A percentile compares a stretch with the other conserved stretches of the same genome.
These are phyloP conservation scores for Agrotis ipsilon DNA, from an alignment of 2,888 invertebrate genomes.

Conservation along the genomic window DNA sequence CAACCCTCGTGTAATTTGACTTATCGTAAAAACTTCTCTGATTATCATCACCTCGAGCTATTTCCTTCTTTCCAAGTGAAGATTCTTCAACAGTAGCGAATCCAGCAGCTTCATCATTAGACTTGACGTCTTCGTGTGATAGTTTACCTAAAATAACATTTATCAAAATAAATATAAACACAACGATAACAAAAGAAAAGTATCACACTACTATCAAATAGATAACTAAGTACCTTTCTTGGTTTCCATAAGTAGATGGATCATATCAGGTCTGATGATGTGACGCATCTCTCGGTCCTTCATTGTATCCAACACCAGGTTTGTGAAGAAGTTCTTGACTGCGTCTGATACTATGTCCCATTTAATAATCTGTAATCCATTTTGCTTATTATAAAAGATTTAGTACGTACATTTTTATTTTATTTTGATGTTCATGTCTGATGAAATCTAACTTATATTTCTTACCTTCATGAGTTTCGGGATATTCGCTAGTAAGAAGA, in stretches of 20 bases:
- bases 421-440: no score
- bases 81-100: constrained; percentile 85
- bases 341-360: constrained; percentile 63
- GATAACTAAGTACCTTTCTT: constrained; percentile 77
- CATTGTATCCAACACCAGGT: constrained; percentile 81
- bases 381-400: no score
- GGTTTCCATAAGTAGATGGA: constrained; percentile 90
- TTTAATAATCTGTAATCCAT: constrained; percentile 66
- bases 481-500: constrained; percentile 47
- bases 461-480: background rate
- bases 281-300: constrained; percentile 76
- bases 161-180: background rate
- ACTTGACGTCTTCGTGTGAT: constrained; percentile 69
- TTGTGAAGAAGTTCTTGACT: constrained; percentile 73
- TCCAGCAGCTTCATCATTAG: constrained; percentile 74
- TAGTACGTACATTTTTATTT: no score
- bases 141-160: constrained; percentile 59
- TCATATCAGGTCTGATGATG: constrained; percentile 88
- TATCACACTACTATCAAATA: background rate
- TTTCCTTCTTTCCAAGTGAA: constrained; percentile 73
- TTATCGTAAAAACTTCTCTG: background rate
- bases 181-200: no score
- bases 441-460: background rate
- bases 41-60: constrained; percentile 71
- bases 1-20: no score